Percentiles rank a stretch among this genome's conserved stretches.
These are phyloP conservation scores for Fringilla coelebs DNA, from an alignment of 2,797 vertebrate genomes.

Conservation along the genomic window DNA sequence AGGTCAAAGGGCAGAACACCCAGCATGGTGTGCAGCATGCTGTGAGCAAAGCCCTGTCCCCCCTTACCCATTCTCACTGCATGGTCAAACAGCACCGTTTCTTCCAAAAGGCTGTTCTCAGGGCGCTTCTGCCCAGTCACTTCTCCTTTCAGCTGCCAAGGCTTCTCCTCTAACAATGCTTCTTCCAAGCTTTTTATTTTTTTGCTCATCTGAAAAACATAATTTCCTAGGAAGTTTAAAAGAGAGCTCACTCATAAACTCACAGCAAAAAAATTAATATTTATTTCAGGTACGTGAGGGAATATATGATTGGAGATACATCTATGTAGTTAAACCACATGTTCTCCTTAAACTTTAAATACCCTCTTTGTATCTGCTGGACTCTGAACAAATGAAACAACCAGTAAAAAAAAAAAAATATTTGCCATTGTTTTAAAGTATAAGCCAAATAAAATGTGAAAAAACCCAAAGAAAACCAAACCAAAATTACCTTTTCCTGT, in stretches of 20 bases:
- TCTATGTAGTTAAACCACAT: neutral
- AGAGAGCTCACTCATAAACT: neutral
- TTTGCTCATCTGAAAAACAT: slow-evolving; percentile 83
- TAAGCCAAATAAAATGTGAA: neutral
- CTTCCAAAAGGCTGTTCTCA: slow-evolving; percentile 95
- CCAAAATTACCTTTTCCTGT: slow-evolving; percentile 87
- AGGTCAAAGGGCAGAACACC: neutral
- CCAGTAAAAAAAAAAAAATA: neutral
- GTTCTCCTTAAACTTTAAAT: neutral
- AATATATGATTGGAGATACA: neutral
- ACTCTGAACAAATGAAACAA: neutral
- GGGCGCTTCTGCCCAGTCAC: slow-evolving; percentile 88
- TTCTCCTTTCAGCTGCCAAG: slow-evolving; percentile 95
- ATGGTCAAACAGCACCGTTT: slow-evolving; percentile 90
- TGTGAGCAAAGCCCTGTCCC: neutral
- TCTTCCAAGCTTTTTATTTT: slow-evolving; percentile 89
- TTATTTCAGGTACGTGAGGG: neutral
- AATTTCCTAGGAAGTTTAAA: neutral
- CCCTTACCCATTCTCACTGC: slow-evolving; percentile 83
- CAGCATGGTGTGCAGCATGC: accelerated
- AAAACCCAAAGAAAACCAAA: neutral
- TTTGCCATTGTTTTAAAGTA: neutral
- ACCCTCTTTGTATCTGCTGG: neutral
- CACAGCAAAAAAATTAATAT: neutral
- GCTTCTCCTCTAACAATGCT: slow-evolving; percentile 83